Evolutionary conservation across 2,797 vertebrate species (phyloP), one percentile per base, ranked within the genome.

Genomic region (Craterocephalus amniculus): DNA sequence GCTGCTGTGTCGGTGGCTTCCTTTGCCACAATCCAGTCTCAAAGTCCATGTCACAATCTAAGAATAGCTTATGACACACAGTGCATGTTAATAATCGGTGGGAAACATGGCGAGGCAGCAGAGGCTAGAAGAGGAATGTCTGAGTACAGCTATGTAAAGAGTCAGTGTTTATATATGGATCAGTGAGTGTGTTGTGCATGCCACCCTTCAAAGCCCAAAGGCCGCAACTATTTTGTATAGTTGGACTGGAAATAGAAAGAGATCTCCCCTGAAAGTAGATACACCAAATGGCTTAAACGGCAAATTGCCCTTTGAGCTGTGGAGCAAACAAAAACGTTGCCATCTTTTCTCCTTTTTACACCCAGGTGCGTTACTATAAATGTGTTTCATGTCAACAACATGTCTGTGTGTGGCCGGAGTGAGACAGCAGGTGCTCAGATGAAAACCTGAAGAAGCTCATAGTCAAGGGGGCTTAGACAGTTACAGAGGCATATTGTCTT

Each of bases 41-140:
- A 83, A 87, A 88, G 78, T 83, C 76, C 66, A 70, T 61, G 31
- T 45, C 64, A 36, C 52, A 49, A 67, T 72, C 87, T 81, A 62
- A 88, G 79, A 91, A 86, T 87, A 89, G 87, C 78, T 20, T 71
- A 74, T 78, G 83, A 81, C 86, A 75, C 79, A 72, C 27, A 2
- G 57, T 38, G 70, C 59, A 66, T 70, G 86, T 86, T 87, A 86
- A 85, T 84, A 78, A 88, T 86, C 87, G 74, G 76, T 26, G 74
- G 69, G 61, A 81, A 81, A 78, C 72, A 66, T 70, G 74, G 64
- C 27, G 67, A 79, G 67, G 61, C 63, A 26, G 74, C 11, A 59
- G 65, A 51, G 60, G 65, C 61, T n/a, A n/a, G 67, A 43, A 29
- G 78, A 9, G 38, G 70, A 80, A 82, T 10, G 63, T 74, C 32